These are phyloP conservation scores for Orgyia antiqua DNA, from an alignment of 2,888 invertebrate species.

Conservation along the genomic window DNA sequence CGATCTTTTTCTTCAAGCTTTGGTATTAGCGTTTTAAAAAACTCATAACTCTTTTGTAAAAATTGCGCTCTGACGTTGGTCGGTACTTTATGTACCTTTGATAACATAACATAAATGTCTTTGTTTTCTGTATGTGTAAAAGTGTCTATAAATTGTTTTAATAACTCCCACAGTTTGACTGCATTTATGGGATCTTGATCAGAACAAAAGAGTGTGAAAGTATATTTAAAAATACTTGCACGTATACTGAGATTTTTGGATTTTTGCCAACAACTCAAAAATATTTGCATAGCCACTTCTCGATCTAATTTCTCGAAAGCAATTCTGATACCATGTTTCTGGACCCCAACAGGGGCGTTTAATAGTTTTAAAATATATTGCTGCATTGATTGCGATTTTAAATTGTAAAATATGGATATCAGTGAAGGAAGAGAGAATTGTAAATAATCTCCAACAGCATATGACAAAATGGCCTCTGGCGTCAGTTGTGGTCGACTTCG, in stretches of 20 bases:
- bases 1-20: slow-evolving; percentile 21
- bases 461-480: slow-evolving; percentile 41
- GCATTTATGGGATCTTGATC: slow-evolving; percentile 35
- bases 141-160: slow-evolving; percentile 46
- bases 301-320: slow-evolving; percentile 40
- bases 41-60: slow-evolving; percentile 42
- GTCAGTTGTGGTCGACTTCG: slow-evolving; percentile 47
- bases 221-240: slow-evolving; percentile 44
- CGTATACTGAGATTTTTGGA: slow-evolving; percentile 50
- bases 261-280: slow-evolving; percentile 40
- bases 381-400: slow-evolving; percentile 29
- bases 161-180: slow-evolving; percentile 36
- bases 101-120: slow-evolving; percentile 39
- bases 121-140: slow-evolving; percentile 47
- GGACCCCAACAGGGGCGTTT: slow-evolving; percentile 49
- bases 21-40: slow-evolving; percentile 33
- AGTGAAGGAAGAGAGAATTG: slow-evolving; percentile 53
- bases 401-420: slow-evolving; percentile 47
- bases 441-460: slow-evolving; percentile 55
- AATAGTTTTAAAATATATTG: slow-evolving; percentile 39
- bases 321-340: slow-evolving; percentile 54
- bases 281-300: slow-evolving; percentile 33
- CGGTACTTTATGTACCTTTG: slow-evolving; percentile 33
- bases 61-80: slow-evolving; percentile 33
- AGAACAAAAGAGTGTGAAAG: slow-evolving; percentile 38